Conservation (phyloP, 2,797 vertebrate species). For the Erethizon dorsatum region DNA sequence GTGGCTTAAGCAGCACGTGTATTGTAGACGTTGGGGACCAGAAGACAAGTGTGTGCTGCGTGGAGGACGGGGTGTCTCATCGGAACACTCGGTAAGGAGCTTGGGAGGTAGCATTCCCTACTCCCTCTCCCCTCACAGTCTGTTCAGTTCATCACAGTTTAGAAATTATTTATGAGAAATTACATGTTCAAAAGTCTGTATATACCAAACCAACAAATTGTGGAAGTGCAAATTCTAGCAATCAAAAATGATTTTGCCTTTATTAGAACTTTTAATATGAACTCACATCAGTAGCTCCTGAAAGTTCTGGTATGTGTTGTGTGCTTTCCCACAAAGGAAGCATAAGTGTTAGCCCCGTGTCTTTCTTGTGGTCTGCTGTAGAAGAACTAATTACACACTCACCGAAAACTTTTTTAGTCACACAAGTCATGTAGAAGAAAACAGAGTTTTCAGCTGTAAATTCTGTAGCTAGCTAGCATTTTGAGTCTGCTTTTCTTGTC, state of each 20-base stretch:
- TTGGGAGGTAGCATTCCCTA: neutral
- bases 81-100: constrained; percentile 95
- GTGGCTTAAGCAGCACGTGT: constrained; percentile 97
- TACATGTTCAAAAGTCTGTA: neutral
- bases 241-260: neutral
- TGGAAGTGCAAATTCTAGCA: neutral
- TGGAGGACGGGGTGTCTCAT: constrained; percentile 98
- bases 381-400: neutral
- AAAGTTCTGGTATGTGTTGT: neutral
- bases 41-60: constrained; percentile 98
- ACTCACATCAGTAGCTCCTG: neutral
- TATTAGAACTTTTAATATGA: neutral
- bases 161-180: constrained; percentile 17
- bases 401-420: neutral
- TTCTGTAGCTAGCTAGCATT: constrained; percentile 15
- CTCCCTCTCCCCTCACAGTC: neutral
- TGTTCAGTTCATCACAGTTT: neutral
- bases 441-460: neutral
- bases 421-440: neutral
- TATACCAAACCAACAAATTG: neutral
- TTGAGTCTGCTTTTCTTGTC: constrained; percentile 47
- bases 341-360: neutral
- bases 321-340: neutral
- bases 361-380: neutral
- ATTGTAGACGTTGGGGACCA: constrained; percentile 98